These are phyloP conservation scores for Conus canariensis DNA, from an alignment of 2,888 invertebrate species.

Conservation along the genomic window DNA sequence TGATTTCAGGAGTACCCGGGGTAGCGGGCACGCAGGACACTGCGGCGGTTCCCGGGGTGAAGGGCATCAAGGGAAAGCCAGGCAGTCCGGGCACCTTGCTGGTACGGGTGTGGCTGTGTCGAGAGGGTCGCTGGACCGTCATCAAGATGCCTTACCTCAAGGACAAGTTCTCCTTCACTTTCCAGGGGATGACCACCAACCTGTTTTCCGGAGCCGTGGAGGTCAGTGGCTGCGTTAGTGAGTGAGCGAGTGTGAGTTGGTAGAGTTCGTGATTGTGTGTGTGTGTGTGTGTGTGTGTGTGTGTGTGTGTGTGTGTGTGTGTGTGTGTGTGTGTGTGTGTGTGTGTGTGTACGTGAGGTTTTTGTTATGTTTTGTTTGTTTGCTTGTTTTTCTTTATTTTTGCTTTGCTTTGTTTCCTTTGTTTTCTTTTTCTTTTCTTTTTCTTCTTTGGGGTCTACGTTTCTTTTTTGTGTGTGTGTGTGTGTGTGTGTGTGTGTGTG, in stretches of 20 bases:
- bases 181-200: background rate
- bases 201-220: background rate
- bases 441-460: no score
- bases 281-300: background rate
- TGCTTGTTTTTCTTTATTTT: no score
- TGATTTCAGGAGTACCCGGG: background rate
- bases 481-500: background rate
- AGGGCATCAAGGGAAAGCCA: constrained; percentile 67
- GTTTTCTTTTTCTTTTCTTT: no score
- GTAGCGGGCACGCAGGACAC: background rate
- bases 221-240: background rate
- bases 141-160: background rate
- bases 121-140: constrained; percentile 48
- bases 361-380: no score
- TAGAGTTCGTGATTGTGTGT: background rate
- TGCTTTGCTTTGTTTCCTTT: no score
- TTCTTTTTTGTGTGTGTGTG: background rate
- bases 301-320: no score
- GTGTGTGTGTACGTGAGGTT: no score
- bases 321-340: no score
- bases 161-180: background rate
- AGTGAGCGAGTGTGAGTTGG: background rate
- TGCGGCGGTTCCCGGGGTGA: background rate
- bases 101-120: constrained; percentile 67
- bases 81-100: constrained; percentile 74